Conservation (phyloP, 2,113 vertebrate genomes). For the Emydocephalus ijimae region DNA sequence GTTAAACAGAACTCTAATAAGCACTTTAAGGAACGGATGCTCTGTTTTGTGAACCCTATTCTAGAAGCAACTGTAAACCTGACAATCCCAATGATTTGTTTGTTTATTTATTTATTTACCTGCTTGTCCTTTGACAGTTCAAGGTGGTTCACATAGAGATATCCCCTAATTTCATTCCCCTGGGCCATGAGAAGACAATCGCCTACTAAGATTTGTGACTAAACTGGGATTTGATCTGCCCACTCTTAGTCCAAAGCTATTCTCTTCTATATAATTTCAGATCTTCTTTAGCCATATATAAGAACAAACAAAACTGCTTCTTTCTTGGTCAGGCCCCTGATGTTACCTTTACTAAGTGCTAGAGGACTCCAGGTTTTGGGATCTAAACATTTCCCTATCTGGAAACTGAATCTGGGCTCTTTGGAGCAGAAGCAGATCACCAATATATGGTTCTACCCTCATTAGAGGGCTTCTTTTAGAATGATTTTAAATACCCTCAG, state of each 20-base stretch:
- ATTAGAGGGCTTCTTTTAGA: neutral
- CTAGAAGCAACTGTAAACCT: neutral
- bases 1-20: neutral
- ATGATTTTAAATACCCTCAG: neutral
- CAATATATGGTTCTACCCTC: neutral
- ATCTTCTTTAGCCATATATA: neutral
- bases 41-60: neutral
- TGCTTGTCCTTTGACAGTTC: neutral
- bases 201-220: neutral
- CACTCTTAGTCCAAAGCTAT: neutral
- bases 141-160: neutral
- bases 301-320: neutral
- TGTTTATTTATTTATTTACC: neutral
- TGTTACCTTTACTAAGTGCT: neutral
- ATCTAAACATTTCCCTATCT: neutral
- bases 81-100: neutral
- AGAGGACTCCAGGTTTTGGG: neutral
- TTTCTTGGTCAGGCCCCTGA: neutral
- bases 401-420: neutral
- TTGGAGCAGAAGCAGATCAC: neutral
- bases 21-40: neutral
- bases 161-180: neutral
- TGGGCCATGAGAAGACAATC: neutral
- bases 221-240: neutral
- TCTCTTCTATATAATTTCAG: neutral